Conservation (phyloP, 2,888 invertebrate genomes). For the Agrotis clavis region DNA sequence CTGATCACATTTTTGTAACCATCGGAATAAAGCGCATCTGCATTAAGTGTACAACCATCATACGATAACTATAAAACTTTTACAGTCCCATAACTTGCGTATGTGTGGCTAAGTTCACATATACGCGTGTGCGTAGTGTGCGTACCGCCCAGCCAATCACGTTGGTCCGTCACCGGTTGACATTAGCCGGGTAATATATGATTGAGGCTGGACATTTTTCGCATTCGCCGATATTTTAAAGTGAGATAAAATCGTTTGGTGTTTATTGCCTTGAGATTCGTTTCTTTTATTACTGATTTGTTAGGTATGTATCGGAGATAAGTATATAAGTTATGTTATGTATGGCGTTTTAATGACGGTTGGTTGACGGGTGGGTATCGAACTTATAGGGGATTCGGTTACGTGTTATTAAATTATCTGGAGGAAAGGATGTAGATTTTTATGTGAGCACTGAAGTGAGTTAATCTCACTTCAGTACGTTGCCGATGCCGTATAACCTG, state of each 20-base stretch:
- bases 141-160: slow-evolving; percentile 77
- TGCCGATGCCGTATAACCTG: neutral
- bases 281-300: slow-evolving; percentile 70
- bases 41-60: slow-evolving; percentile 67
- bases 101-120: slow-evolving; percentile 56
- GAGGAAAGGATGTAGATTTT: slow-evolving; percentile 23
- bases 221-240: slow-evolving; percentile 84
- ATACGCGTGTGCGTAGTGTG: slow-evolving; percentile 55
- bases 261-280: slow-evolving; percentile 78
- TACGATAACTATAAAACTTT: slow-evolving; percentile 78
- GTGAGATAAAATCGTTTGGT: slow-evolving; percentile 81
- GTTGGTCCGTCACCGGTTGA: slow-evolving; percentile 73
- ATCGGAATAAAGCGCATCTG: slow-evolving; percentile 62
- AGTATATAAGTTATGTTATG: slow-evolving; percentile 60
- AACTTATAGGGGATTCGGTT: slow-evolving; percentile 50
- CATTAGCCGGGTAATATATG: slow-evolving; percentile 86
- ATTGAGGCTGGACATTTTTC: slow-evolving; percentile 81
- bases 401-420: slow-evolving; percentile 37
- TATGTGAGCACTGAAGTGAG: neutral
- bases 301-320: slow-evolving; percentile 55
- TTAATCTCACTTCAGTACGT: neutral
- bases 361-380: slow-evolving; percentile 49
- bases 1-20: slow-evolving; percentile 63
- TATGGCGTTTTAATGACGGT: slow-evolving; percentile 57
- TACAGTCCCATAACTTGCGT: slow-evolving; percentile 80